These are phyloP conservation scores for Torymus auratus DNA, from an alignment of 2,888 invertebrate species.

Conservation along the genomic window DNA sequence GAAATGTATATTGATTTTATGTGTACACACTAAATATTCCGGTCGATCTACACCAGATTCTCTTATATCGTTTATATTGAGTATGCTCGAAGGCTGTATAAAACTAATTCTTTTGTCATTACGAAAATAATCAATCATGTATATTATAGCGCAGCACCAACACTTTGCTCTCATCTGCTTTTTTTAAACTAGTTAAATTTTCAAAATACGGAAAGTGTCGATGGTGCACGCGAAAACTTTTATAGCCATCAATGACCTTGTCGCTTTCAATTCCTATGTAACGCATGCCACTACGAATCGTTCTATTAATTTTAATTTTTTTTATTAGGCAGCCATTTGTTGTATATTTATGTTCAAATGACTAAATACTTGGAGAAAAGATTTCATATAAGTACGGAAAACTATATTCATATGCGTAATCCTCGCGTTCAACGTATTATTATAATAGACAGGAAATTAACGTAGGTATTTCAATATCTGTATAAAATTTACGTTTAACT, in stretches of 20 bases:
- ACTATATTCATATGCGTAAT: too few relatives aligned
- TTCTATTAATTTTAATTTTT: constrained; percentile 27
- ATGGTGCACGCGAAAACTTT: constrained; percentile 33
- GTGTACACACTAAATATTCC: constrained; percentile 23
- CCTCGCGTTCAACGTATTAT: background rate
- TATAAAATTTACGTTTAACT: background rate
- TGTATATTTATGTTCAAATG: constrained; percentile 41
- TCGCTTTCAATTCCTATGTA: constrained; percentile 55
- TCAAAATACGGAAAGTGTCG: constrained; percentile 39
- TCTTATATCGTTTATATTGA: constrained; percentile 36
- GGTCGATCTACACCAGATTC: constrained; percentile 22
- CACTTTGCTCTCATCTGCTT: constrained; percentile 19
- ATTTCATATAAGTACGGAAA: constrained; percentile 12
- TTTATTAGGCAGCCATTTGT: constrained; percentile 51
- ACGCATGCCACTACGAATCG: constrained; percentile 49
- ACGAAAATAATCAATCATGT: constrained; percentile 52
- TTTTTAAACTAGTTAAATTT: constrained; percentile 4
- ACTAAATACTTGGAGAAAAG: constrained; percentile 23
- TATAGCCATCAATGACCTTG: constrained; percentile 43
- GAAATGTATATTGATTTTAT: constrained; percentile 26
- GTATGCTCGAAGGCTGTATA: constrained; percentile 50
- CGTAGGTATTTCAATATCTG: too few relatives aligned
- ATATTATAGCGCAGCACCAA: constrained; percentile 28
- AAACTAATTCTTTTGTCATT: constrained; percentile 54
- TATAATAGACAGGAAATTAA: too few relatives aligned